Evolutionary conservation across 2,797 vertebrate species (phyloP), one percentile per base, ranked within the genome.

Genomic region (Chaetophractus vellerosus): DNA sequence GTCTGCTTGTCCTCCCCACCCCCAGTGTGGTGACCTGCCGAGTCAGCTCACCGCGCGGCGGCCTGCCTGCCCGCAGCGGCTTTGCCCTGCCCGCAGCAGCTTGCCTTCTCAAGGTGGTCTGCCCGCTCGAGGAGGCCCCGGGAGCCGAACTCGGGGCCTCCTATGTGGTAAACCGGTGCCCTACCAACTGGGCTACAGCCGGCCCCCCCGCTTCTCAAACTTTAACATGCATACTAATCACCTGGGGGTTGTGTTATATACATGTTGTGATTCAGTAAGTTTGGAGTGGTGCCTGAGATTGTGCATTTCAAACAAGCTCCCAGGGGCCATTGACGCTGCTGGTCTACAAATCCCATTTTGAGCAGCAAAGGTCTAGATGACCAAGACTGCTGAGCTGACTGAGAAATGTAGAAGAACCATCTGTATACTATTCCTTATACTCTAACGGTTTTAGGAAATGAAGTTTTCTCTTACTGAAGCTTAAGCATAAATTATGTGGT

Each of bases 381-480:
- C 33, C 14, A 9, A 92, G 86, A 75, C n/a, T 87, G 48, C 38
- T 63, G 33, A 88, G 84, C 16, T 75, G 68, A 92, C 2, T 14
- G 28, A 91, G 82, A 88, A 88, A 81, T 23, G 3, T 2, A 68
- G 14, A 84, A 64, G 21, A 55, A 71, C 10, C 71, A 61, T 90
- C 48, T 50, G 26, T 10, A 4, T 68, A 82, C 38, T 61, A 80
- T 16, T 76, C 41, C 72, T 78, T 66, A 61, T 72, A 90, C 9
- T 48, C 52, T 66, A 41, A 24, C n/a, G 21, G 75, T 55, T 82
- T 96, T 64, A 45, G 45, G 74, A 89, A 89, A 83, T 84, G 28
- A 96, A 69, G 14, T 33, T 78, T 91, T 81, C 7, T 92, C 26
- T 86, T 93, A 76, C 0, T 91, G 63, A 91, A 85, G 33, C 41